Evolutionary conservation across 35 echinoderm and acorn worm species (phyloP), one percentile per base, ranked within the genome.

Genomic region (Hemicentrotus pulcherrimus): DNA sequence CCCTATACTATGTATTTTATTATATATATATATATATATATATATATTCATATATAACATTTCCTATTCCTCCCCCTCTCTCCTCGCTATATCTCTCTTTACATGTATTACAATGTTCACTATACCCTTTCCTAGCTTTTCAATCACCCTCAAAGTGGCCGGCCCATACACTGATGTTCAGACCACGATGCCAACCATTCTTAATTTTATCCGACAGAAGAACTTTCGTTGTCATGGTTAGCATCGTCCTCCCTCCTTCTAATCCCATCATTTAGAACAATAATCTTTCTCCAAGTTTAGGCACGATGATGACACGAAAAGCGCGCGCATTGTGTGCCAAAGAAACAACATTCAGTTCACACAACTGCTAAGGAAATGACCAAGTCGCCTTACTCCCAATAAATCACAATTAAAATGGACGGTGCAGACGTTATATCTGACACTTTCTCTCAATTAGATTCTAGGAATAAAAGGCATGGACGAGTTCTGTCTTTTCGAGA

Each of bases 321-420:
- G 28, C 19, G 22, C 65, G 50, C 50, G 50, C 50, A 22, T 28
- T 28, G 65, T 90, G 13, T 32, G 33, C 88, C 12, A 90, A 13
- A 90, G 88, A 90, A 32, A 32, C 88, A 45, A 47, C 88, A 90
- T 33, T 30, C 31, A 90, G 9, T 45, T 90, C 31, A 86, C 32
- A 86, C 86, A 47, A 47, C 88, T 45, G 33, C 32, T 9, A 30
- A 33, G 88, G 88, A 90, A 90, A 90, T 90, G 32, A 19, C 46
- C 88, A 47, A 35, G 31, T 90, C 32, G 31, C 32, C 88, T 90
- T 41, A 45, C 46, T 15, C 88, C 88, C 88, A 47, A 90, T 90
- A 90, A 90, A 90, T 90, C 88, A 90, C 88, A 90, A 90, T 90
- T 90, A 90, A 90, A 47, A 90, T 90, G 33, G 13, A 47, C 32